These are phyloP conservation scores for Porites lobata DNA, from an alignment of 92 coral and sea anemone species.

Conservation along the genomic window DNA sequence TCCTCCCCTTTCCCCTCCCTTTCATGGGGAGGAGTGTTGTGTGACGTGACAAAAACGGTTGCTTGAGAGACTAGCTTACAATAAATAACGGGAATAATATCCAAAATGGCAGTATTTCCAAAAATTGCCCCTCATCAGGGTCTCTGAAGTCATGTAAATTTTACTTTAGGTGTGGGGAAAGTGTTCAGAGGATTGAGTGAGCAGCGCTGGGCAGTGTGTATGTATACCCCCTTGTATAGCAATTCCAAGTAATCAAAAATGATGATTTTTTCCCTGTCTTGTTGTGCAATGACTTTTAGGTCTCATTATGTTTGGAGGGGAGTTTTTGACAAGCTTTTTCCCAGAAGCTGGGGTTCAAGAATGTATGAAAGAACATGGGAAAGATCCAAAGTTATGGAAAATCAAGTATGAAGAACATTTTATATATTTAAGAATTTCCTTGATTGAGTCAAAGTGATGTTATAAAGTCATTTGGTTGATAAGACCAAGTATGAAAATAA, in stretches of 20 bases:
- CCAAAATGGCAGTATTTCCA: background rate
- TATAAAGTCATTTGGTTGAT: no score
- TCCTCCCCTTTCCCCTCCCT: no score
- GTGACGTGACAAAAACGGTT: no score
- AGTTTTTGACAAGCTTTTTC: constrained; percentile 79
- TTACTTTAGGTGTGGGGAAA: constrained; percentile 89
- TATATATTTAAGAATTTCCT: background rate
- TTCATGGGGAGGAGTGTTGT: no score
- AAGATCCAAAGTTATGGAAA: constrained; percentile 86
- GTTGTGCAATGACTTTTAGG: constrained; percentile 40
- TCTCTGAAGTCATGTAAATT: no score
- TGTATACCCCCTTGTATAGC: constrained; percentile 55
- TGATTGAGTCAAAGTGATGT: background rate
- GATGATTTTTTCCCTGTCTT: background rate
- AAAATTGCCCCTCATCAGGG: background rate
- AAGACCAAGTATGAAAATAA: no score
- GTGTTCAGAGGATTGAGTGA: constrained; percentile 95
- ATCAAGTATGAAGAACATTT: constrained; percentile 64
- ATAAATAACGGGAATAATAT: no score
- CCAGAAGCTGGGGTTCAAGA: constrained; percentile 93
- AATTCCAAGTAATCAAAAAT: no score
- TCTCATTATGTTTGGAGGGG: constrained; percentile 93
- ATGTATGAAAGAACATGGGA: constrained; percentile 85
- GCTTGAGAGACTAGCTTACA: no score
- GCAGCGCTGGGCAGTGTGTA: constrained; percentile 99